Base-by-base conservation (phyloP, 2,888 invertebrate genomes). In the Parthenolecanium corni region DNA sequence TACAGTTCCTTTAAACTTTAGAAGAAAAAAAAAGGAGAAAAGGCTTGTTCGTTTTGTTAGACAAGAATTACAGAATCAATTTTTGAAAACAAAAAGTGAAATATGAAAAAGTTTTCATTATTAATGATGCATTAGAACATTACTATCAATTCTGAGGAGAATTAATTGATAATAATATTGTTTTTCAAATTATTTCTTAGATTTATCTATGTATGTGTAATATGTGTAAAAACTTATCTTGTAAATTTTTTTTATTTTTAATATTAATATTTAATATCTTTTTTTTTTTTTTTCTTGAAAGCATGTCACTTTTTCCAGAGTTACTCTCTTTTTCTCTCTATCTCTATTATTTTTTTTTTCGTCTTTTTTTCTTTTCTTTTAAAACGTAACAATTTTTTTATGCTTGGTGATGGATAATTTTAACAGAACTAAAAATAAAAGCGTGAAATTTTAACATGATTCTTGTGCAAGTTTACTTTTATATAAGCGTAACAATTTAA, bases 331-430 rank as follows among this genome's bases (percentile, higher is more conserved):
- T 31, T 53, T 38, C 20, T 16, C 21, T 36, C 25, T 40, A 20
- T 53, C 21, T 53, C 40, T 24, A 5, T n/a, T 31, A 54, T 31
- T 54, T 21, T 38, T 36, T 38, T 54, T 54, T 36, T 36, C 52
- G 52, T 52, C 14, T 24, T 1, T 9, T 42, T 23, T 42, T 31
- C 31, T n/a, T 25, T 52, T 23, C 23, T 9, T 36, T 42, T 42
- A 24, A 46, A 57, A 57, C 46, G 46, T 23, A 46, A 57, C 44
- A 44, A 44, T 46, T 57, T 57, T 54, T 57, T 54, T 53, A 44
- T 18, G 57, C 57, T 57, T 57, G 57, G 57, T 57, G 57, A 57
- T 57, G 57, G 57, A 46, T 42, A 42, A 42, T 46, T 25, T 46
- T 57, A 46, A 46, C 46, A 57, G 44, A 44, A 42, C 44, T 44